These are phyloP conservation scores for Pogona vitticeps DNA, from an alignment of 2,113 vertebrate species.

Conservation along the genomic window DNA sequence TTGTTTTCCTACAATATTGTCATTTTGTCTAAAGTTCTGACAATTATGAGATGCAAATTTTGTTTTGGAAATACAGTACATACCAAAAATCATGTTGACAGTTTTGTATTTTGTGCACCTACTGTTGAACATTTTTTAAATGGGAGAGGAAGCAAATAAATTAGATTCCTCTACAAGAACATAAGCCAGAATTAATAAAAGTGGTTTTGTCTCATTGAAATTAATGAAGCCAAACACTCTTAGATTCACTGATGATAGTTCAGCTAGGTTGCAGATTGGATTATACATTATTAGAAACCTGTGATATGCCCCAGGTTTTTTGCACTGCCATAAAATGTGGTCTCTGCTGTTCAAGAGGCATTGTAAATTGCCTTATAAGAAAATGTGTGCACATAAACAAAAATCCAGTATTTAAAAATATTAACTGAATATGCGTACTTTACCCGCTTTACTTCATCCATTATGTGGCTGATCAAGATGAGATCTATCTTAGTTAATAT, in stretches of 20 bases:
- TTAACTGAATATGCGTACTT: slow-evolving; percentile 54
- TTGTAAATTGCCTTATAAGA: slow-evolving; percentile 35
- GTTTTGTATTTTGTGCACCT: slow-evolving; percentile 42
- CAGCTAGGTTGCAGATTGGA: not conserved
- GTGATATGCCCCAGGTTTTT: not conserved
- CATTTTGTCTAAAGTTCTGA: slow-evolving; percentile 48
- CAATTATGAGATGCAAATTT: slow-evolving; percentile 51
- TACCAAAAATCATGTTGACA: slow-evolving; percentile 61
- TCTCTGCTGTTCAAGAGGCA: slow-evolving; percentile 34
- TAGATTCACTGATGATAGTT: not conserved
- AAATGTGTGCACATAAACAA: slow-evolving; percentile 54
- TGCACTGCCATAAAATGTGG: slow-evolving; percentile 23
- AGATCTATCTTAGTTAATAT: slow-evolving; percentile 50
- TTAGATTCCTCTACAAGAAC: not conserved
- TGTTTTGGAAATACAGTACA: slow-evolving; percentile 54
- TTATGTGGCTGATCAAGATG: slow-evolving; percentile 51
- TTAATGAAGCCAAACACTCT: slow-evolving; percentile 29
- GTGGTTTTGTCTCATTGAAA: slow-evolving; percentile 17
- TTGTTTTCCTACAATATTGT: slow-evolving; percentile 8
- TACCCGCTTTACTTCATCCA: slow-evolving; percentile 35
- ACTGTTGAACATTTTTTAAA: slow-evolving; percentile 36
- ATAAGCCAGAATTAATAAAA: slow-evolving; percentile 9
- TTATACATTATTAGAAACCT: slow-evolving; percentile 7
- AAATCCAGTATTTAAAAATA: slow-evolving; percentile 61
- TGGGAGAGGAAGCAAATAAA: slow-evolving; percentile 41